phyloP scores from a whole-genome alignment of 2,797 vertebrate species.

The Nothura maculosa region DNA sequence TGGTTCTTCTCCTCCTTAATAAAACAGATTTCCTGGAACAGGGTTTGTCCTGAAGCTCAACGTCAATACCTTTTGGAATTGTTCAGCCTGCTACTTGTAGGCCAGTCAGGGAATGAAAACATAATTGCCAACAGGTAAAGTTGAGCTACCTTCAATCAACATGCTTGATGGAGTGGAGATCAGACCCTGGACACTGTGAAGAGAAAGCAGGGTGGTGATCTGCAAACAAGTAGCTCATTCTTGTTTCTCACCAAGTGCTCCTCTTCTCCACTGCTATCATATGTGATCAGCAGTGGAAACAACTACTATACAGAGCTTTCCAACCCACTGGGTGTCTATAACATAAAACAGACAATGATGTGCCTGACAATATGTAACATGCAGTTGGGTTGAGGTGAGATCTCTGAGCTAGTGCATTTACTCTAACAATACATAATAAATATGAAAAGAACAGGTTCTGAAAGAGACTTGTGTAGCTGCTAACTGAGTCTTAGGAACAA shows the following conservation, averaged over 20 bases:
- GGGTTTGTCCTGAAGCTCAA: not conserved
- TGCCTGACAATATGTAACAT: fast-evolving
- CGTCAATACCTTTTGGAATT: not conserved
- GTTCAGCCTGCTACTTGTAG: not conserved
- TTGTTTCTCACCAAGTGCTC: not conserved
- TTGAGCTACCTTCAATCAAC: not conserved
- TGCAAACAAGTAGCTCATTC: not conserved
- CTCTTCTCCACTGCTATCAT: fast-evolving
- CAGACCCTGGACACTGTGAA: fast-evolving
- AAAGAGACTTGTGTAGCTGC: not conserved
- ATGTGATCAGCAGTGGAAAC: not conserved
- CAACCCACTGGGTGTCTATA: not conserved
- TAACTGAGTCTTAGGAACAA: not conserved
- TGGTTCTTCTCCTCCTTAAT: not conserved
- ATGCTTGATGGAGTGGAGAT: fast-evolving
- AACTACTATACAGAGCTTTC: fast-evolving
- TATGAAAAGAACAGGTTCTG: not conserved
- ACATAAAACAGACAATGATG: not conserved
- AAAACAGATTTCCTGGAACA: not conserved
- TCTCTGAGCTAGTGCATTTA: not conserved
- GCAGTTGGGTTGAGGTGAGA: not conserved
- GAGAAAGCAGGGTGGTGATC: not conserved
- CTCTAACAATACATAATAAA: not conserved
- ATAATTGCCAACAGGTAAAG: not conserved
- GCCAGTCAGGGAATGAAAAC: not conserved